These are phyloP conservation scores for Oscheius sp. DNA, from an alignment of 2,888 invertebrate genomes.

Conservation along the genomic window DNA sequence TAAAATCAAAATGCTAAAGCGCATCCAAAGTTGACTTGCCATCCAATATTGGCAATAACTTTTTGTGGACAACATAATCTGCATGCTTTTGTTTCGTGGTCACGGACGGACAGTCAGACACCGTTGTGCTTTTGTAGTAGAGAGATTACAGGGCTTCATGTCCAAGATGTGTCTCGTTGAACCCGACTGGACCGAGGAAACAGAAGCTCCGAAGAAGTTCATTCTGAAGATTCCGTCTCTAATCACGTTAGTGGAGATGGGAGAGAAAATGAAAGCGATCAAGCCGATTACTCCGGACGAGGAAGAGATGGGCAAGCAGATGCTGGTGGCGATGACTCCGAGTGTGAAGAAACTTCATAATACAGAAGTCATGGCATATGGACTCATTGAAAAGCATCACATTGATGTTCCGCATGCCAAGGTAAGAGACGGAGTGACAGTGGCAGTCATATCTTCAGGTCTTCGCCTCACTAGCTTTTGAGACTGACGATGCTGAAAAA, in stretches of 20 bases:
- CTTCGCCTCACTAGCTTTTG: neutral
- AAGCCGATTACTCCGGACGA: neutral
- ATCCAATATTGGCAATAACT: too few species aligned
- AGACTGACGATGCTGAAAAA: conserved; percentile 39
- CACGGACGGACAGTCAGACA: too few species aligned
- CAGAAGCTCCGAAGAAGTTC: conserved; percentile 23
- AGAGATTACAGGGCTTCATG: conserved; percentile 32
- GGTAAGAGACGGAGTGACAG: conserved; percentile 1
- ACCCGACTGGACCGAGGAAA: conserved; percentile 30
- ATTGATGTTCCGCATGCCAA: conserved; percentile 18
- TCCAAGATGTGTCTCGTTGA: conserved; percentile 34
- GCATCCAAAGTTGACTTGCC: too few species aligned
- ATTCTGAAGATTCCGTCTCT: conserved; percentile 25
- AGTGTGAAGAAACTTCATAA: conserved; percentile 24
- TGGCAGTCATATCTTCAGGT: neutral
- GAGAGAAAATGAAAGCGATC: neutral
- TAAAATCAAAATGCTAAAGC: too few species aligned
- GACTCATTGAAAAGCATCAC: conserved; percentile 19
- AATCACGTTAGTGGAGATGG: neutral
- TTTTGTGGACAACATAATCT: too few species aligned
- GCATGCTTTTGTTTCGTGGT: too few species aligned
- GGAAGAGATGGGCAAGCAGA: neutral
- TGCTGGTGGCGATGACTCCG: conserved; percentile 1
- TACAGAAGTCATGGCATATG: conserved; percentile 15
- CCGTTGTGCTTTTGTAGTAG: too few species aligned